phyloP scores from a whole-genome alignment of 1,140 invertebrate species.

The Ceratosolen fusciceps region DNA sequence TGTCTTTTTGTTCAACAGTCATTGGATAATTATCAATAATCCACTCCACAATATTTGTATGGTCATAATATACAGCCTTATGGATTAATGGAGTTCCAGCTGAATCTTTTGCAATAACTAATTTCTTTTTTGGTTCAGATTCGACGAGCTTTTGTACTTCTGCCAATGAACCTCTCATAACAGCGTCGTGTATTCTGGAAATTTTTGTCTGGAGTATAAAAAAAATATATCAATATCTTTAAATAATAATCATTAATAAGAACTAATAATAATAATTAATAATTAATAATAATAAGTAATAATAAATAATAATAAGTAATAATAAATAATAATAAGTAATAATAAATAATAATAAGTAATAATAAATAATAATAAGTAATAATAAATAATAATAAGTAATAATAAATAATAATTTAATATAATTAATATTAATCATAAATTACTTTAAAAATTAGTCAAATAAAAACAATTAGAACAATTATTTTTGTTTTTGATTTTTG shows the following conservation, averaged over 20 bases:
- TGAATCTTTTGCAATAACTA: conserved; percentile 80
- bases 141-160: conserved; percentile 74
- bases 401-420: too few relatives aligned
- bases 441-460: too few relatives aligned
- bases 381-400: too few relatives aligned
- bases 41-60: conserved; percentile 81
- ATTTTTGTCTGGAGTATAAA: conserved; percentile 74
- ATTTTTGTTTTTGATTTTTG: too few relatives aligned
- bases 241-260: not conserved
- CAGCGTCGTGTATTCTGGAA: conserved; percentile 79
- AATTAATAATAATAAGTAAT: too few relatives aligned
- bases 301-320: too few relatives aligned
- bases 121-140: conserved; percentile 75
- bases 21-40: conserved; percentile 82
- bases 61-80: conserved; percentile 84
- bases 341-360: too few relatives aligned
- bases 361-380: too few relatives aligned
- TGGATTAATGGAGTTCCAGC: conserved; percentile 83
- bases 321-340: too few relatives aligned
- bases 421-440: too few relatives aligned
- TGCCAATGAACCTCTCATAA: conserved; percentile 77
- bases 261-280: too few relatives aligned
- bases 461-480: too few relatives aligned
- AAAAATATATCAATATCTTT: not conserved
- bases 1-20: conserved; percentile 82